Evolutionary conservation across 2,888 invertebrate species (phyloP), one percentile per base, ranked within the genome.

Genomic region (Cyclophora punctaria): DNA sequence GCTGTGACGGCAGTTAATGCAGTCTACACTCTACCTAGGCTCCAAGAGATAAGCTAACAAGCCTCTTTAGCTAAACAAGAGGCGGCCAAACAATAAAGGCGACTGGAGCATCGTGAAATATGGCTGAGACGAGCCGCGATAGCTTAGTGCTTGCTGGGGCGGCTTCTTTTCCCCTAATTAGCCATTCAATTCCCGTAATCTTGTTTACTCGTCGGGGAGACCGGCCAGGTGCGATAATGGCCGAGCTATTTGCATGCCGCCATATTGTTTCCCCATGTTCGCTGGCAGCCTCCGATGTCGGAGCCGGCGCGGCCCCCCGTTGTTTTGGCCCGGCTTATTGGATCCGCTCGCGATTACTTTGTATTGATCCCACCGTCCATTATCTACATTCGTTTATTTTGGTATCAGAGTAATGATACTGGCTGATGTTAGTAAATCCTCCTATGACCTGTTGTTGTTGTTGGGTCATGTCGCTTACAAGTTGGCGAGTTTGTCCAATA

Each of bases 141-240:
- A 85, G 83, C 76, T 85, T 77, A 83, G 82, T 68, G 73, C 69
- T 73, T 63, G 71, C 71, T 69, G 71, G 20, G 74, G 73, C 72
- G 74, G 81, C 82, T 85, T 86, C 83, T 87, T 87, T 87, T 87
- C 76, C 83, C 79, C 84, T 87, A 86, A 88, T 88, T 87, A 88
- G 87, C 82, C 83, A 87, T 87, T 88, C 88, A 83, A 85, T 87
- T 84, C 86, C 81, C 87, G 87, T 87, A 87, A 86, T 87, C 84
- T 87, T 88, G 87, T 87, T 87, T 85, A 84, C 86, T 83, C 81
- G 85, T 71, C 76, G 81, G 75, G 67, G 72, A 71, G 73, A 75
- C 84, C 83, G 85, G 78, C 84, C 88, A 87, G 88, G 88, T 88
- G 88, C 84, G 87, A 87, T 88, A 88, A 88, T 88, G 84, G 88